Percentiles rank a stretch among this genome's conserved stretches.
Conservation (phyloP, 1,140 invertebrate species). For the Doryteuthis pealeii region DNA sequence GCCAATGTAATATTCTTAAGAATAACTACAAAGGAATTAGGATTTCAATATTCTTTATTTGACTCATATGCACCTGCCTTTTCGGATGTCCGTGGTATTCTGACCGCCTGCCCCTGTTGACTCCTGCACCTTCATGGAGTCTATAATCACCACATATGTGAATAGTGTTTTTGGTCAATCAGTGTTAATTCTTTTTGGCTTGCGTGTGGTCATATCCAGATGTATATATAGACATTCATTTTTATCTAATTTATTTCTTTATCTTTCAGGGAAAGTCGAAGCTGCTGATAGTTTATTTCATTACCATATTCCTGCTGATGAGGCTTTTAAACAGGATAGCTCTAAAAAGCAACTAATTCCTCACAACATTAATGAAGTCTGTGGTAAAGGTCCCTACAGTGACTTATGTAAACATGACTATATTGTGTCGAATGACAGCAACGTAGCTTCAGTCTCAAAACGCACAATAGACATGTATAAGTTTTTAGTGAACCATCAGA, state of each 20-base stretch:
- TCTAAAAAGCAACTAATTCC: constrained; percentile 1
- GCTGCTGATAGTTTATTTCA: constrained; percentile 14
- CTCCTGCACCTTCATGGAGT: no score
- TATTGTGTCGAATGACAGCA: constrained; percentile 12
- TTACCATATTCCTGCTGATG: neutral
- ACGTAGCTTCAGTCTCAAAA: constrained; percentile 11
- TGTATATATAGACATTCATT: no score
- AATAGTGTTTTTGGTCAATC: no score
- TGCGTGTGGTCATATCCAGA: no score
- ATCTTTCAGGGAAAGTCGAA: constrained; percentile 17
- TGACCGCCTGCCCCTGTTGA: no score
- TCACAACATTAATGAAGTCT: neutral
- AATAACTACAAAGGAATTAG: no score
- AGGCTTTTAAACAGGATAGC: neutral
- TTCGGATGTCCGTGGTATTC: no score
- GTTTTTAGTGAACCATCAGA: constrained; percentile 4
- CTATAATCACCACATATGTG: no score
- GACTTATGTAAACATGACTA: constrained; percentile 17
- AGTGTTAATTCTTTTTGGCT: no score
- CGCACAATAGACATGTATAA: neutral
- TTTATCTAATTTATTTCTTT: neutral
- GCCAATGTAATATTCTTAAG: no score
- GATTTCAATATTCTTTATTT: no score
- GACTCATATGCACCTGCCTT: no score
- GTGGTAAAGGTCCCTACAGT: neutral